A percentile compares a stretch with the other conserved stretches of the same genome.
phyloP scores from a whole-genome alignment of 1,140 invertebrate species.

The Musca vetustissima region DNA sequence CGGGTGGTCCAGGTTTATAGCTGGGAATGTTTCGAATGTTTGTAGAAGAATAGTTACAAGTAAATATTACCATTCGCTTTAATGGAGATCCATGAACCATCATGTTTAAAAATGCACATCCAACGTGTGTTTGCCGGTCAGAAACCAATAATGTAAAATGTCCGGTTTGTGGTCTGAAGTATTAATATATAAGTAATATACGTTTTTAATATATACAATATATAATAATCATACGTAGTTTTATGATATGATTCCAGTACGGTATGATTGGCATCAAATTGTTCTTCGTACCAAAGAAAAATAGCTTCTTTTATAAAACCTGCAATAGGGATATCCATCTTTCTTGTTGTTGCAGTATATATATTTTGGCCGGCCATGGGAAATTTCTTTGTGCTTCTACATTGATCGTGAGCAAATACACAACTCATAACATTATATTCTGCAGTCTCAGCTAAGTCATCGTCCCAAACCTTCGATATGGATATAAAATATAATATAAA shows the following conservation, averaged over 20 bases:
- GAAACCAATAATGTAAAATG: constrained; percentile 14
- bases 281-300: constrained; percentile 25
- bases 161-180: constrained; percentile 19
- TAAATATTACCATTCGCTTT: constrained; percentile 6
- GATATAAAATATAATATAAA: background rate
- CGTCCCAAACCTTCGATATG: constrained; percentile 22
- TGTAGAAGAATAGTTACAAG: constrained; percentile 24
- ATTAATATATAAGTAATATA: background rate
- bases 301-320: constrained; percentile 18
- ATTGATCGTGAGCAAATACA: constrained; percentile 24
- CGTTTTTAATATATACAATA: background rate
- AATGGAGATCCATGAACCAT: too few relatives aligned
- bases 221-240: constrained; percentile 3
- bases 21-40: background rate
- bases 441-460: constrained; percentile 5
- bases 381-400: constrained; percentile 20
- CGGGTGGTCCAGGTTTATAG: constrained; percentile 14
- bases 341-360: constrained; percentile 15
- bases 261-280: constrained; percentile 8
- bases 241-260: background rate
- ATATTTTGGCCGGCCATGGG: constrained; percentile 27
- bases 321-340: background rate
- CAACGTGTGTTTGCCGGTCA: constrained; percentile 14
- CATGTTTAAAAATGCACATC: constrained; percentile 18
- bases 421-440: constrained; percentile 23